A percentile compares a stretch with the other conserved stretches of the same genome.
These are phyloP conservation scores for Tetragnatha versicolor DNA, from an alignment of 1,140 invertebrate genomes.

Conservation along the genomic window DNA sequence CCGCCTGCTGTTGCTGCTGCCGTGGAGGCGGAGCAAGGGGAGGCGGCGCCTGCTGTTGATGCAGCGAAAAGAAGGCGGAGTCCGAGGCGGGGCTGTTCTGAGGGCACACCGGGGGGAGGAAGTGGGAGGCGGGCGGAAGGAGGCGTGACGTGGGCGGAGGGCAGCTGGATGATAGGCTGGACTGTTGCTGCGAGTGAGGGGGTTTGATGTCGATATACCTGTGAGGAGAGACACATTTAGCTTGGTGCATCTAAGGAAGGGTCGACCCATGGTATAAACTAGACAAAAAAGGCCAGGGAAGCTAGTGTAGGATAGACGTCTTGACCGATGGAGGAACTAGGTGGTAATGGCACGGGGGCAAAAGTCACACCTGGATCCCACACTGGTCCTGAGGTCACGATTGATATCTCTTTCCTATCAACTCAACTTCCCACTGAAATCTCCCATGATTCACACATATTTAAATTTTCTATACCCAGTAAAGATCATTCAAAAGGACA, in stretches of 20 bases:
- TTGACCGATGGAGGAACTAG: slow-evolving; percentile 33
- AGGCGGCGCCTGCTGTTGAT: neutral
- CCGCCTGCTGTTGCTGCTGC: neutral
- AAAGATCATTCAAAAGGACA: too few relatives aligned
- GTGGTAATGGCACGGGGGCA: slow-evolving; percentile 34
- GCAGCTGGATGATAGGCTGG: slow-evolving; percentile 39
- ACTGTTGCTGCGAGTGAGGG: slow-evolving; percentile 18
- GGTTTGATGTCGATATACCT: slow-evolving; percentile 43
- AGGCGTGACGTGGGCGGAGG: slow-evolving; percentile 21
- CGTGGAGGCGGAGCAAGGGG: neutral
- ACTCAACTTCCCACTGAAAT: too few relatives aligned
- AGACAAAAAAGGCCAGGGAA: too few relatives aligned
- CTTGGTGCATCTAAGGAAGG: too few relatives aligned
- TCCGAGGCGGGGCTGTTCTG: slow-evolving; percentile 49
- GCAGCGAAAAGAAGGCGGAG: neutral
- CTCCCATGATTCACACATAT: too few relatives aligned
- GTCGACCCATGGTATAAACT: too few relatives aligned
- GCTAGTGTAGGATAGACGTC: neutral
- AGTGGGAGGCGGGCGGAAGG: too few relatives aligned
- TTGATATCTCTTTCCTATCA: too few relatives aligned
- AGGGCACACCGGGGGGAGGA: slow-evolving; percentile 23
- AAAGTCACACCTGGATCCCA: too few relatives aligned
- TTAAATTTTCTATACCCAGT: too few relatives aligned
- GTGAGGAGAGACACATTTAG: too few relatives aligned
- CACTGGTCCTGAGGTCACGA: too few relatives aligned